A percentile compares a stretch with the other conserved stretches of the same genome.
Evolutionary conservation across 2,113 vertebrate genomes (phyloP).

Genomic region (Sitta europaea): DNA sequence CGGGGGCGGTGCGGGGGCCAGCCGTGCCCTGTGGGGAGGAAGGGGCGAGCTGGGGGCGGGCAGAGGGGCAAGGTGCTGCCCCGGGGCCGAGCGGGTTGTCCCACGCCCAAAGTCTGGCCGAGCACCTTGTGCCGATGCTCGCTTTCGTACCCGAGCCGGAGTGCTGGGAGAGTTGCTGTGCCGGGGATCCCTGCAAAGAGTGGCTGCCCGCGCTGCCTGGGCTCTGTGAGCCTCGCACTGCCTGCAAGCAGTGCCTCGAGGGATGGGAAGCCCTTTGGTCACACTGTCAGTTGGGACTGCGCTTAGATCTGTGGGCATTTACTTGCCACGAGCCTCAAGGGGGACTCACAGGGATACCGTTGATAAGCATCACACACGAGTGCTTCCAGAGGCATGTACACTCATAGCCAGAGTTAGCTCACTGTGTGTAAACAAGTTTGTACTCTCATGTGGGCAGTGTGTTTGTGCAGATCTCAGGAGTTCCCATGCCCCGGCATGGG

Average conservation of each 20-base stretch:
- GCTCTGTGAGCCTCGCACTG: not conserved
- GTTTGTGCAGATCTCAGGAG: not conserved
- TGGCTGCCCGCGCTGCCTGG: not conserved
- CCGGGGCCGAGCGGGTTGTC: not conserved
- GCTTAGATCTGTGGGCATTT: not conserved
- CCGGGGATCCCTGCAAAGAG: not conserved
- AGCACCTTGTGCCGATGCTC: not conserved
- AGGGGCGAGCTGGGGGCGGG: not conserved
- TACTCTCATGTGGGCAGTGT: not conserved
- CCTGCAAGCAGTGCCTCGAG: not conserved
- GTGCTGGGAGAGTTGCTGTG: not conserved
- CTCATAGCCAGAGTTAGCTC: not conserved
- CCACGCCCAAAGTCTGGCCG: not conserved
- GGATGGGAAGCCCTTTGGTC: not conserved
- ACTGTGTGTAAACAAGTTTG: not conserved
- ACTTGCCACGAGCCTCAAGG: not conserved
- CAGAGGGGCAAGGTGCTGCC: not conserved
- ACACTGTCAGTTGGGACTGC: rapidly evolving
- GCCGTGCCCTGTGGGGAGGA: not conserved
- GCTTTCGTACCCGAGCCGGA: not conserved
- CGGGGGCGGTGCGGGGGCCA: not conserved
- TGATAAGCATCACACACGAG: not conserved
- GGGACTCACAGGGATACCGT: not conserved
- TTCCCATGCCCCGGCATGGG: not conserved
- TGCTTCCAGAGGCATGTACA: not conserved